Percentiles rank a stretch among this genome's conserved stretches.
Evolutionary conservation across 2,113 vertebrate species (phyloP).

Genomic region (Candoia aspera): DNA sequence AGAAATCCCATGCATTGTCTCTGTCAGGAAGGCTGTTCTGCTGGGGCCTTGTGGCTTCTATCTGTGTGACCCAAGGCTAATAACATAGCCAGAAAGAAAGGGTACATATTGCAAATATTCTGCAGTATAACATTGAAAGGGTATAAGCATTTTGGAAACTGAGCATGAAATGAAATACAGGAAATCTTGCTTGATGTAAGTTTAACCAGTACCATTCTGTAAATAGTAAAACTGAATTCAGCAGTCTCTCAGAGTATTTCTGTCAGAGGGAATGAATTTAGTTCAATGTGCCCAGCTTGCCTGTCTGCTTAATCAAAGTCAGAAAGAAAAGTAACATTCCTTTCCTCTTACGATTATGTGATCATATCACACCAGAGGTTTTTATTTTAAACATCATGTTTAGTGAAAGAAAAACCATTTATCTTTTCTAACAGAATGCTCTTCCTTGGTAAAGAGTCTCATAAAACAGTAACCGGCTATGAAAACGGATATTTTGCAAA

Average conservation of each 20-base stretch:
- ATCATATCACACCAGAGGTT: constrained; percentile 46
- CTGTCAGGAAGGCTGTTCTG: not conserved
- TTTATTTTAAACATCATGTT: constrained; percentile 15
- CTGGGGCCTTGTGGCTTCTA: not conserved
- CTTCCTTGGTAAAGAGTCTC: constrained; percentile 57
- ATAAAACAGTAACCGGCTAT: constrained; percentile 64
- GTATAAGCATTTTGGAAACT: not conserved
- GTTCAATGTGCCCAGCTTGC: rapidly evolving
- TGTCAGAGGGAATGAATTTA: constrained; percentile 19
- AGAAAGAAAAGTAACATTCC: constrained; percentile 37
- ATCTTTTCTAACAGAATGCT: constrained; percentile 55
- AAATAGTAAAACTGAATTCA: not conserved
- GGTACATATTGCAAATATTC: not conserved
- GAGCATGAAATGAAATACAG: not conserved
- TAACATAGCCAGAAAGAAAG: not conserved
- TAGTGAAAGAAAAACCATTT: constrained; percentile 48
- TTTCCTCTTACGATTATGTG: constrained; percentile 16
- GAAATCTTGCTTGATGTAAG: not conserved
- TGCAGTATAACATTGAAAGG: not conserved
- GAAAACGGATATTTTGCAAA: constrained; percentile 66
- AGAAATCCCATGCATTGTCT: not conserved
- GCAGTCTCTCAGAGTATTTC: not conserved
- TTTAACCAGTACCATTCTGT: not conserved
- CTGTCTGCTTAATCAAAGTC: constrained; percentile 26
- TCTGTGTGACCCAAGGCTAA: not conserved